Conservation (phyloP, 2,888 invertebrate genomes). For the Drosophila multiciliata region DNA sequence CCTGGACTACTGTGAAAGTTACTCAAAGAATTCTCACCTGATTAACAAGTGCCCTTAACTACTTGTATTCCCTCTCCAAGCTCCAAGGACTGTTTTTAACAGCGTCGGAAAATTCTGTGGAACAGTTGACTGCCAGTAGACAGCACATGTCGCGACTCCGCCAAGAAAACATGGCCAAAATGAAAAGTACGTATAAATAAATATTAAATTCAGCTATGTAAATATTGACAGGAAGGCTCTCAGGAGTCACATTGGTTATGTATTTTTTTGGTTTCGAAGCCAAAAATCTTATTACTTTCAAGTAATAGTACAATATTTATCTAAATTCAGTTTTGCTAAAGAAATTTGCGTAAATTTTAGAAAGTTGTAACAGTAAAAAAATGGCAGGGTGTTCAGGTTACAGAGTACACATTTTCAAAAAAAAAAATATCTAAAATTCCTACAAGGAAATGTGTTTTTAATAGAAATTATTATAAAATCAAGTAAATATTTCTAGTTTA, state of each 20-base stretch:
- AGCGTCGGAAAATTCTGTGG: conserved; percentile 38
- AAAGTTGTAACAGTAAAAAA: too few relatives aligned
- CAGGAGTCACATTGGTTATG: not conserved
- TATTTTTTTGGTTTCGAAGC: not conserved
- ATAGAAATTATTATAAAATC: not conserved
- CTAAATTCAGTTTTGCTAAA: not conserved
- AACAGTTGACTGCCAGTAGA: conserved; percentile 55
- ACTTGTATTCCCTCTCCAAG: conserved; percentile 4
- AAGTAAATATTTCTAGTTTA: not conserved
- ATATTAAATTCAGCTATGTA: not conserved
- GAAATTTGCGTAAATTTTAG: not conserved
- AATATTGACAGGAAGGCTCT: not conserved
- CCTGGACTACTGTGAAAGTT: conserved; percentile 7
- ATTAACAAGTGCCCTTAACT: conserved; percentile 10
- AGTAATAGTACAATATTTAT: not conserved
- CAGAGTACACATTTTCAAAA: too few relatives aligned
- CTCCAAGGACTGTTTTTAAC: conserved; percentile 20
- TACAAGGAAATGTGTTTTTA: not conserved
- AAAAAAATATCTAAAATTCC: too few relatives aligned
- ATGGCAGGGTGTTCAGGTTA: too few relatives aligned
- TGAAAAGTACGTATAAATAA: not conserved
- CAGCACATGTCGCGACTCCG: not conserved
- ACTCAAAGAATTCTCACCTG: conserved; percentile 16
- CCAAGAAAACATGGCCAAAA: not conserved
- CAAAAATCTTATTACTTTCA: not conserved